Base-by-base conservation (phyloP, 2,888 invertebrate genomes). In the Sycophila texana region DNA sequence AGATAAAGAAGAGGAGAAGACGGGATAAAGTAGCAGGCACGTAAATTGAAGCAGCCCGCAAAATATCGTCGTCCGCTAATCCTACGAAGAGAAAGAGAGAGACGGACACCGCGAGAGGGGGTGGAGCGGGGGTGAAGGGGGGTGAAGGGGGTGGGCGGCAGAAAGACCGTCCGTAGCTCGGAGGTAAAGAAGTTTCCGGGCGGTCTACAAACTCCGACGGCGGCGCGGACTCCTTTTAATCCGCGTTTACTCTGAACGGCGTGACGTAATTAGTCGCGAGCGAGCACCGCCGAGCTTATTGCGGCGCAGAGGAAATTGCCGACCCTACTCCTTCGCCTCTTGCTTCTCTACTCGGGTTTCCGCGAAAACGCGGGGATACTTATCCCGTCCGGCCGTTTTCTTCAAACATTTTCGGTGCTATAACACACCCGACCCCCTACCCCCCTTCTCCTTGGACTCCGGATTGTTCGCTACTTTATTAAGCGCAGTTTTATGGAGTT, bases 201-300 rank as follows among this genome's bases (percentile, higher is more conserved):
- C 26, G 39, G 14, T 84, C 84, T 86, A 86, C 85, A 86, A 87
- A 86, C 85, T 83, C 86, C 30, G 16, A 30, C 57, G 26, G 74
- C 82, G 83, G 83, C 83, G 85, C 86, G 84, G 86, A 68, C 85
- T 84, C 85, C 87, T 88, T 88, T 89, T 89, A 89, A 89, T 89
- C 87, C 88, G 85, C 88, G 87, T 87, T 89, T 87, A 88, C 87
- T 86, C 87, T 86, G 87, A 88, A 86, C 87, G 87, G 86, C 87
- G 88, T 87, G 88, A 87, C 87, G 88, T 89, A 89, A 89, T 89
- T 89, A 89, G 89, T 89, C 86, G 87, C 86, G 81, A 81, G 77
- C 76, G 80, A 81, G 53, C 60, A n/a, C 12, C 20, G 84, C 84
- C 81, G 83, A 84, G 84, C 84, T 87, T 86, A 85, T 86, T 86